Evolutionary conservation across 2,113 vertebrate genomes (phyloP).

Genomic region (Charina bottae): DNA sequence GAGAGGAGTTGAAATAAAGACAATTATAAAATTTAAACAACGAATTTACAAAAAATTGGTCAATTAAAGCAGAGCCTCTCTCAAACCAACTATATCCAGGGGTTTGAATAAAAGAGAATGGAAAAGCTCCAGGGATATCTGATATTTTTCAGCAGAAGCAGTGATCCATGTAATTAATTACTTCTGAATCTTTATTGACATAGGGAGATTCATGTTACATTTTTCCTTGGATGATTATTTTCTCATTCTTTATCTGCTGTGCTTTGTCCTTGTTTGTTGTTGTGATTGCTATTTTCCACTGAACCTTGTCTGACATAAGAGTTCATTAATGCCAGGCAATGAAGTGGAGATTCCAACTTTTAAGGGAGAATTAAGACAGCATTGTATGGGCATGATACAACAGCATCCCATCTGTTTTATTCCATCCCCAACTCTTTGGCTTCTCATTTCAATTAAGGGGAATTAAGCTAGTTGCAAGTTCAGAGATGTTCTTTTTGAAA

Average conservation of each 20-base stretch:
- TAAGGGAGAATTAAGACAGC: conserved; percentile 65
- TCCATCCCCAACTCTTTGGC: conserved; percentile 51
- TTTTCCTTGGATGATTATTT: conserved; percentile 64
- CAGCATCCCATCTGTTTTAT: conserved; percentile 55
- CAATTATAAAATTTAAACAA: neutral
- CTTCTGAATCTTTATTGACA: conserved; percentile 60
- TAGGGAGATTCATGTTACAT: conserved; percentile 49
- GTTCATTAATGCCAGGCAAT: conserved; percentile 71
- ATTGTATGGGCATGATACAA: conserved; percentile 54
- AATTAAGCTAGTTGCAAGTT: conserved; percentile 45
- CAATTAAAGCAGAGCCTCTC: conserved; percentile 45
- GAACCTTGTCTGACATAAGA: conserved; percentile 58
- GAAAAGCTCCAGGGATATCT: conserved; percentile 51
- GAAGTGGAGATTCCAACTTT: conserved; percentile 64
- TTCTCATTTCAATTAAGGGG: conserved; percentile 68
- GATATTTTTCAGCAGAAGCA: conserved; percentile 58
- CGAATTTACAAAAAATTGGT: neutral
- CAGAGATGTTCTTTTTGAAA: conserved; percentile 50
- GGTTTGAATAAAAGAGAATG: conserved; percentile 13
- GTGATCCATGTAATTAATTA: conserved; percentile 67
- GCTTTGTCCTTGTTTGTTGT: conserved; percentile 57
- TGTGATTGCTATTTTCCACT: conserved; percentile 35
- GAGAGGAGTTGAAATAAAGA: neutral
- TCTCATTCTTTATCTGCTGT: conserved; percentile 48
- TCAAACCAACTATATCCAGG: conserved; percentile 32